phyloP scores from a whole-genome alignment of 2,113 vertebrate species.

The Eolophus roseicapilla region DNA sequence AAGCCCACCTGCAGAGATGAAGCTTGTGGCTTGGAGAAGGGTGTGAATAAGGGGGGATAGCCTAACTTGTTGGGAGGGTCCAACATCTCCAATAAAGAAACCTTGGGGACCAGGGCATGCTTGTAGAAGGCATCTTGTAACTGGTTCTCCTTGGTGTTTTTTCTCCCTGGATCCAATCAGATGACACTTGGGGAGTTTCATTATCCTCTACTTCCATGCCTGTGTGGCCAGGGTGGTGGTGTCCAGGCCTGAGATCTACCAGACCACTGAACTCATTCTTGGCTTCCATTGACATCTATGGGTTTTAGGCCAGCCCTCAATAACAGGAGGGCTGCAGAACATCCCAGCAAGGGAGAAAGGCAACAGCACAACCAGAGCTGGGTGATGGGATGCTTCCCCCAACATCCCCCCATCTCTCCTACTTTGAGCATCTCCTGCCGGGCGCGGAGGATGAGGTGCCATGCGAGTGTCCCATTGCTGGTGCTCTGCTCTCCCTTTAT shows the following conservation, averaged over 20 bases:
- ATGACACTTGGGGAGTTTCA: not conserved
- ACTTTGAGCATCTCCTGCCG: rapidly evolving
- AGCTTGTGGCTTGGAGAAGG: not conserved
- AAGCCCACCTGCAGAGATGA: not conserved
- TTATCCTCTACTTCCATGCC: not conserved
- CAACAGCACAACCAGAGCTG: rapidly evolving
- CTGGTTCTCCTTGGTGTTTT: rapidly evolving
- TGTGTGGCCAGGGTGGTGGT: not conserved
- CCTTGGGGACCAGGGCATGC: rapidly evolving
- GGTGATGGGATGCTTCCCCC: not conserved
- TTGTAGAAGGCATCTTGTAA: rapidly evolving
- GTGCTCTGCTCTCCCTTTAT: not conserved
- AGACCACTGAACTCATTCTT: not conserved
- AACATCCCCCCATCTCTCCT: rapidly evolving
- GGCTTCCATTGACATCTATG: rapidly evolving
- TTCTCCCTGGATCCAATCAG: not conserved
- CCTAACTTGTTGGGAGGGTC: not conserved
- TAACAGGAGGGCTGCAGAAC: not conserved
- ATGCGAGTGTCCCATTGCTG: rapidly evolving
- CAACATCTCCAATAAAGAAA: not conserved
- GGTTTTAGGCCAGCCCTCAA: not conserved
- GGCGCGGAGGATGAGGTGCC: not conserved
- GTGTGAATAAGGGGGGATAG: not conserved
- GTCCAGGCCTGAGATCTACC: not conserved
- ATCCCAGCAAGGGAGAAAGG: not conserved